Conservation (phyloP, 2,888 invertebrate genomes). For the Marasmarcha lunaedactyla region DNA sequence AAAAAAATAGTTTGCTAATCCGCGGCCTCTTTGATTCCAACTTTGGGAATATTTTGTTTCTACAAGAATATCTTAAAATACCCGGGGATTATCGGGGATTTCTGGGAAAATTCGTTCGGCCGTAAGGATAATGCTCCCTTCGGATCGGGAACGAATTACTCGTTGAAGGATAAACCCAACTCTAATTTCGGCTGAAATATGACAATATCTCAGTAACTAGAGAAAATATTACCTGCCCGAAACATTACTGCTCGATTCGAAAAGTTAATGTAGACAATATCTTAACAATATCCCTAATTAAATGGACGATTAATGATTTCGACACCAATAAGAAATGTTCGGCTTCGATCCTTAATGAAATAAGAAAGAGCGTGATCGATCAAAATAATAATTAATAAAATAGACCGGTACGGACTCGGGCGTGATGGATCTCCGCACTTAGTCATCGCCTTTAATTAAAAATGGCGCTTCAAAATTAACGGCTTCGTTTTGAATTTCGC, state of each 20-base stretch:
- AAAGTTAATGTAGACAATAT: conserved; percentile 2
- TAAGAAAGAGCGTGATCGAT: conserved; percentile 61
- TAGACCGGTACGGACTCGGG: conserved; percentile 49
- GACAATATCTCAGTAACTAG: conserved; percentile 27
- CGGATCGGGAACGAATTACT: conserved; percentile 57
- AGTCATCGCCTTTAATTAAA: conserved; percentile 69
- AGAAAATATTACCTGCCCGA: conserved; percentile 40
- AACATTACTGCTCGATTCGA: not conserved
- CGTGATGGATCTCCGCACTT: conserved; percentile 58
- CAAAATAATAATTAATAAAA: conserved; percentile 66
- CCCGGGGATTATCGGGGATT: conserved; percentile 57
- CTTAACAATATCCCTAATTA: conserved; percentile 14
- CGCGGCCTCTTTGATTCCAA: conserved; percentile 59
- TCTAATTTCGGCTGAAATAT: conserved; percentile 45
- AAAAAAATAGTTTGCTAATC: conserved; percentile 53
- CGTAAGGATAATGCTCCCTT: conserved; percentile 56
- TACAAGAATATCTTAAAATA: conserved; percentile 48
- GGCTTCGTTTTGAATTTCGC: conserved; percentile 47
- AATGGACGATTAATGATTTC: conserved; percentile 45
- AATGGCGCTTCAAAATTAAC: conserved; percentile 54
- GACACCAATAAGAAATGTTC: conserved; percentile 33
- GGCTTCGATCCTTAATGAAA: conserved; percentile 53
- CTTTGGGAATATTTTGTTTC: conserved; percentile 51
- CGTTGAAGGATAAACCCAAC: conserved; percentile 59
- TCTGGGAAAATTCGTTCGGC: conserved; percentile 51